These are phyloP conservation scores for Macropis europaea DNA, from an alignment of 2,888 invertebrate species.

Conservation along the genomic window DNA sequence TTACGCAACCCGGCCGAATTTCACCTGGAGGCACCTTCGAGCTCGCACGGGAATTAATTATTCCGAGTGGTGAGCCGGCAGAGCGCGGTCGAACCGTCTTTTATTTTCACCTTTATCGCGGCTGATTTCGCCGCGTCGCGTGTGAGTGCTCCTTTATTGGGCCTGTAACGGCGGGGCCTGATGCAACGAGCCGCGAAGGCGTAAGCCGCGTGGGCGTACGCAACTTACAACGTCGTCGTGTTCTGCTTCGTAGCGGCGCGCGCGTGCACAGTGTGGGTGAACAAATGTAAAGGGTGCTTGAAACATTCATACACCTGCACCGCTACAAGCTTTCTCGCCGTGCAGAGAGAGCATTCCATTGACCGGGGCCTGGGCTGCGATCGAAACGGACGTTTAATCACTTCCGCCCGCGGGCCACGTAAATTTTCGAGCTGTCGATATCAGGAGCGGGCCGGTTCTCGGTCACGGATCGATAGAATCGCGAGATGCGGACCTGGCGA, in stretches of 20 bases:
- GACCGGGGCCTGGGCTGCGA: neutral
- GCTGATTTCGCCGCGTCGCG: slow-evolving; percentile 14
- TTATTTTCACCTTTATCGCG: slow-evolving; percentile 28
- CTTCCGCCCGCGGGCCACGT: neutral
- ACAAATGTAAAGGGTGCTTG: slow-evolving; percentile 62
- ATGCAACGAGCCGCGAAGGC: slow-evolving; percentile 64
- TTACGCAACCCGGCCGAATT: slow-evolving; percentile 17
- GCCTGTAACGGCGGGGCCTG: slow-evolving; percentile 57
- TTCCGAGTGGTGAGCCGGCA: neutral
- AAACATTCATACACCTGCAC: slow-evolving; percentile 54
- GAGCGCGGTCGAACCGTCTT: neutral
- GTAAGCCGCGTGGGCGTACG: slow-evolving; percentile 56
- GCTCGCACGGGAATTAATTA: slow-evolving; percentile 20
- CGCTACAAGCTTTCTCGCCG: slow-evolving; percentile 4
- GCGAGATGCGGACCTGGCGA: neutral
- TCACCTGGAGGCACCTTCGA: slow-evolving; percentile 2
- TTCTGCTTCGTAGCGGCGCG: slow-evolving; percentile 23
- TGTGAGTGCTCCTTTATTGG: slow-evolving; percentile 65
- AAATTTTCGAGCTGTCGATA: slow-evolving; percentile 25
- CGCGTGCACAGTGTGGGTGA: slow-evolving; percentile 38
- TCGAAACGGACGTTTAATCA: slow-evolving; percentile 13
- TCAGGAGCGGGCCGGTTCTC: neutral
- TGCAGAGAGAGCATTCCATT: neutral
- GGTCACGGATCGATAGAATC: slow-evolving; percentile 5
- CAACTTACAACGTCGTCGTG: slow-evolving; percentile 26